These are phyloP conservation scores for Aphidoletes aphidimyza DNA, from an alignment of 2,888 invertebrate genomes.

Conservation along the genomic window DNA sequence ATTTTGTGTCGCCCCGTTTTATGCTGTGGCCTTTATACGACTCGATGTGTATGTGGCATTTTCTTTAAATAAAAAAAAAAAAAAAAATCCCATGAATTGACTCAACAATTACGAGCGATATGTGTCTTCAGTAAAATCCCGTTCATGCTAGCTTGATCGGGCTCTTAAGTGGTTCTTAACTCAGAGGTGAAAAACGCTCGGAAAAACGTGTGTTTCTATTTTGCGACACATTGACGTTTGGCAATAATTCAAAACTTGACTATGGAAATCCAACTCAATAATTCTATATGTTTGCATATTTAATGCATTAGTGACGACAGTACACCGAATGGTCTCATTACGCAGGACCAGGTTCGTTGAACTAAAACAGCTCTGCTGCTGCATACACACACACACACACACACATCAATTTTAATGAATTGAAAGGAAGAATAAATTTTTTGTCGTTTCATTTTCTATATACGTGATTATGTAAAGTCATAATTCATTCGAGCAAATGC, in stretches of 20 bases:
- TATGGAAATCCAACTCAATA: background rate
- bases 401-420: background rate
- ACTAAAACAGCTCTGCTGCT: background rate
- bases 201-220: background rate
- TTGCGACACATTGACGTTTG: too few species aligned
- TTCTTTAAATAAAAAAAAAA: background rate
- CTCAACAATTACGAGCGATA: slow-evolving; percentile 1
- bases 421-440: background rate
- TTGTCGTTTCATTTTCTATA: background rate
- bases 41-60: too few species aligned
- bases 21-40: too few species aligned
- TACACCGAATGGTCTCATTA: background rate
- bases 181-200: background rate
- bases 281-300: background rate
- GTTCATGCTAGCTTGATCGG: too few species aligned
- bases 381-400: background rate
- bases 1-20: background rate
- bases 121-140: too few species aligned
- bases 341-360: slow-evolving; percentile 14
- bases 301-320: too few species aligned
- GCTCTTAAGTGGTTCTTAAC: too few species aligned
- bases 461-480: slow-evolving; percentile 48
- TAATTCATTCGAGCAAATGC: slow-evolving; percentile 42
- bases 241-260: background rate
- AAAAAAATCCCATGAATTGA: background rate